A percentile compares a stretch with the other conserved stretches of the same genome.
Evolutionary conservation across 2,888 invertebrate species (phyloP).

Genomic region (Steinernema scapterisci): DNA sequence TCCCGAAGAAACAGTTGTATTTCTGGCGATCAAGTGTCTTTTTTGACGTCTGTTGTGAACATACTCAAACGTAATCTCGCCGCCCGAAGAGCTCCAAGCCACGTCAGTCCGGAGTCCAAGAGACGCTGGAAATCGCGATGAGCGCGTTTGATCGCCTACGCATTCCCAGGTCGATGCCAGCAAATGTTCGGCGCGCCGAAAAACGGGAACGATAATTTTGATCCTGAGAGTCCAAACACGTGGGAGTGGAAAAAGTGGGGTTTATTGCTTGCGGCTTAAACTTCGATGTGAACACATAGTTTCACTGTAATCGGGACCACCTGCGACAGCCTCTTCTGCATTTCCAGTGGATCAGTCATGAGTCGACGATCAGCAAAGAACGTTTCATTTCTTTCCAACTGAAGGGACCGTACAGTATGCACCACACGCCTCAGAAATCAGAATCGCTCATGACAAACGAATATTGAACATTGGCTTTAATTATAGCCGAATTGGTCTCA

Average conservation of each 20-base stretch:
- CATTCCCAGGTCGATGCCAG: slow-evolving; percentile 5
- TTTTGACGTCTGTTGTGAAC: slow-evolving; percentile 16
- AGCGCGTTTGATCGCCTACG: slow-evolving; percentile 1
- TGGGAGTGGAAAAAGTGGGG: slow-evolving; percentile 11
- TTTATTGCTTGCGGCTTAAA: slow-evolving; percentile 8
- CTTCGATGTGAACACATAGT: background rate
- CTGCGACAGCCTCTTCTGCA: background rate
- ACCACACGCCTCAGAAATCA: no score
- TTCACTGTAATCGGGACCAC: background rate
- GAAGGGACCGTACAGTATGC: no score
- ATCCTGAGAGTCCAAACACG: background rate
- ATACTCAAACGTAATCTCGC: background rate
- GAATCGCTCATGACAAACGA: no score
- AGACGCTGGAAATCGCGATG: background rate
- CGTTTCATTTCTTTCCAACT: no score
- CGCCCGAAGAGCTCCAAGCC: background rate
- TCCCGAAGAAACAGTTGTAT: background rate
- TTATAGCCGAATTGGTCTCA: no score
- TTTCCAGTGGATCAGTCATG: no score
- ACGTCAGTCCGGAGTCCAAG: slow-evolving; percentile 14
- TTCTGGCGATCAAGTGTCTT: slow-evolving; percentile 8
- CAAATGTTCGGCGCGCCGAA: background rate
- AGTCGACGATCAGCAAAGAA: no score
- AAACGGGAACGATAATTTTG: background rate
- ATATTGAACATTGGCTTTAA: no score